Conservation (phyloP, 2,888 invertebrate species). For the Lithosia quadra region DNA sequence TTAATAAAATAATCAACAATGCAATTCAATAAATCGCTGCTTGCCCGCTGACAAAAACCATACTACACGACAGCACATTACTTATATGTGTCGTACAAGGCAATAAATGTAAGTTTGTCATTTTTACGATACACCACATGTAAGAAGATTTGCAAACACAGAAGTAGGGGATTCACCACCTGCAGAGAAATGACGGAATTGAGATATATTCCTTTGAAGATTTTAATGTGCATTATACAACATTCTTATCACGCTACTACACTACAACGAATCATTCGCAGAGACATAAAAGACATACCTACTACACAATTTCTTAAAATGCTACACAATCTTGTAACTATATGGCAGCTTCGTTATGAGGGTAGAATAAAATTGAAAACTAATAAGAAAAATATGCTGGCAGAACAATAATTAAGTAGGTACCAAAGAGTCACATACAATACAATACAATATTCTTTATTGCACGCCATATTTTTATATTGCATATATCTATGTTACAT, state of each 20-base stretch:
- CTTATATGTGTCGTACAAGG: conserved; percentile 73
- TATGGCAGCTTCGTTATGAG: too few relatives aligned
- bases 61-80: conserved; percentile 76
- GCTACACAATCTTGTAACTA: neutral
- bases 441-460: too few relatives aligned
- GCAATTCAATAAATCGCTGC: conserved; percentile 78
- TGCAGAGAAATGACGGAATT: conserved; percentile 65
- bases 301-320: neutral
- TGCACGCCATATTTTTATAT: too few relatives aligned
- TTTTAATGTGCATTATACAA: conserved; percentile 52
- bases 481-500: too few relatives aligned
- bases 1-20: conserved; percentile 82
- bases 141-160: conserved; percentile 71
- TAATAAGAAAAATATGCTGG: too few relatives aligned
- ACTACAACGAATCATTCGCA: conserved; percentile 37
- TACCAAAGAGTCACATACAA: too few relatives aligned
- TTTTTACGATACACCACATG: conserved; percentile 76
- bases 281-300: neutral
- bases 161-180: conserved; percentile 64
- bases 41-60: conserved; percentile 82
- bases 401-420: too few relatives aligned
- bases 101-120: conserved; percentile 80
- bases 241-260: conserved; percentile 49
- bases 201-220: conserved; percentile 57
- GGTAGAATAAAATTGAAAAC: too few relatives aligned